Evolutionary conservation across 2,113 vertebrate species (phyloP).

Genomic region (Cyanoderma ruficeps): DNA sequence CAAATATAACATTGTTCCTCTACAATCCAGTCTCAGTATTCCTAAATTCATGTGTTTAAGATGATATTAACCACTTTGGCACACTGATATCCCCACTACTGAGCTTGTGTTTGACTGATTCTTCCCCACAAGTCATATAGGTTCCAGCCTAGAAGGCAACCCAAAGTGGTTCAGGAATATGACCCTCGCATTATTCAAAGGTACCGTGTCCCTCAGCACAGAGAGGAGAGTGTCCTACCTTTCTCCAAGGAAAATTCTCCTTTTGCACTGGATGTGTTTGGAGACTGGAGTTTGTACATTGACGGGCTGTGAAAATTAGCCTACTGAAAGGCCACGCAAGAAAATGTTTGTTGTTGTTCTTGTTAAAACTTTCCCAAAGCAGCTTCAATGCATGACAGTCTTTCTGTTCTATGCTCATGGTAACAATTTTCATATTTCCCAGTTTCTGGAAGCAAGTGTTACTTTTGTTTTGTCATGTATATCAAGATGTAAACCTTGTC

Average conservation of each 20-base stretch:
- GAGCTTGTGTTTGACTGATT: not conserved
- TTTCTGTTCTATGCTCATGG: not conserved
- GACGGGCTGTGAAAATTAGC: not conserved
- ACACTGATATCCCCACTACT: fast-evolving
- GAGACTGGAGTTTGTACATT: not conserved
- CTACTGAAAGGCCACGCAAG: not conserved
- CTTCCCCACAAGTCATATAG: not conserved
- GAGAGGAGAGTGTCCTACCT: not conserved
- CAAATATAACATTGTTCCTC: not conserved
- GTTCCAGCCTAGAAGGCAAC: not conserved
- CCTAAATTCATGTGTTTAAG: not conserved
- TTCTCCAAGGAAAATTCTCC: not conserved
- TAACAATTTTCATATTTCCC: not conserved
- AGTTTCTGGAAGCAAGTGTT: not conserved
- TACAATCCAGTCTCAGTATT: not conserved
- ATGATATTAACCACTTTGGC: not conserved
- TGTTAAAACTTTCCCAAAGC: not conserved
- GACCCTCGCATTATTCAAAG: too few relatives aligned
- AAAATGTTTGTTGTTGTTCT: not conserved
- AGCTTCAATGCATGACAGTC: not conserved
- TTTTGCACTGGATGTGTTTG: not conserved
- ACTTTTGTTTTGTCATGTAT: not conserved
- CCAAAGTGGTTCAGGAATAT: not conserved
- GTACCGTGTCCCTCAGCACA: not conserved
- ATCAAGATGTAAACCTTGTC: not conserved